These are phyloP conservation scores for Scaptomyza caliginosa DNA, from an alignment of 2,888 invertebrate species.

Conservation along the genomic window DNA sequence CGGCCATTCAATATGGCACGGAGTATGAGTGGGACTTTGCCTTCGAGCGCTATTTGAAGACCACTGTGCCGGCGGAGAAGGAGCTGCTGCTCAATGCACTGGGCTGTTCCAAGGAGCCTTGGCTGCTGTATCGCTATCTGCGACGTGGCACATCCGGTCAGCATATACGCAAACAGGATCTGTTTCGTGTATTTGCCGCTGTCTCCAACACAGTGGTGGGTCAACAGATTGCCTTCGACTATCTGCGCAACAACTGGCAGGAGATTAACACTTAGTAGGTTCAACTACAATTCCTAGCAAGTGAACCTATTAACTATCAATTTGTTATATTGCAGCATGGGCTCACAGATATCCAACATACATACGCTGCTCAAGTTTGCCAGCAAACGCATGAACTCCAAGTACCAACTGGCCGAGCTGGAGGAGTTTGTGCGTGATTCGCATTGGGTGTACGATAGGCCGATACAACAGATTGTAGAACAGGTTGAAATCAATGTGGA, in stretches of 20 bases:
- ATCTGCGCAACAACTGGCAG: constrained; percentile 90
- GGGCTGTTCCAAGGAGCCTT: constrained; percentile 92
- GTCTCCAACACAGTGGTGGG: constrained; percentile 91
- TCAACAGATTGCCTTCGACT: constrained; percentile 92
- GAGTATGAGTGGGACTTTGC: constrained; percentile 95
- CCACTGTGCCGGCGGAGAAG: constrained; percentile 92
- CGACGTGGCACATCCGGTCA: constrained; percentile 89
- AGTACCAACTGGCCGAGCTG: constrained; percentile 90
- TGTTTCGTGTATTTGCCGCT: constrained; percentile 89
- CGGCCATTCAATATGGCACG: constrained; percentile 92
- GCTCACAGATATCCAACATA: constrained; percentile 88
- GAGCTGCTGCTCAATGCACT: constrained; percentile 90
- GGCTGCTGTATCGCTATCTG: constrained; percentile 89
- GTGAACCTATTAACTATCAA: background rate
- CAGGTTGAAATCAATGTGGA: constrained; percentile 91
- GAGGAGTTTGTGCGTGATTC: constrained; percentile 88
- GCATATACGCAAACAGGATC: constrained; percentile 93
- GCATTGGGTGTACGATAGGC: constrained; percentile 88
- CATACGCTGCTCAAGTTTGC: constrained; percentile 90
- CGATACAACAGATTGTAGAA: constrained; percentile 92
- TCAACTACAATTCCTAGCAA: too few species aligned
- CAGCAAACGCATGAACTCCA: constrained; percentile 90
- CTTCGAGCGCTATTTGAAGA: constrained; percentile 90
- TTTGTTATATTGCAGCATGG: constrained; percentile 86
- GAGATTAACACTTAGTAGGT: constrained; percentile 90